Evolutionary conservation across 2,797 vertebrate species (phyloP), one percentile per base, ranked within the genome.

Genomic region (Typhlichthys subterraneus): DNA sequence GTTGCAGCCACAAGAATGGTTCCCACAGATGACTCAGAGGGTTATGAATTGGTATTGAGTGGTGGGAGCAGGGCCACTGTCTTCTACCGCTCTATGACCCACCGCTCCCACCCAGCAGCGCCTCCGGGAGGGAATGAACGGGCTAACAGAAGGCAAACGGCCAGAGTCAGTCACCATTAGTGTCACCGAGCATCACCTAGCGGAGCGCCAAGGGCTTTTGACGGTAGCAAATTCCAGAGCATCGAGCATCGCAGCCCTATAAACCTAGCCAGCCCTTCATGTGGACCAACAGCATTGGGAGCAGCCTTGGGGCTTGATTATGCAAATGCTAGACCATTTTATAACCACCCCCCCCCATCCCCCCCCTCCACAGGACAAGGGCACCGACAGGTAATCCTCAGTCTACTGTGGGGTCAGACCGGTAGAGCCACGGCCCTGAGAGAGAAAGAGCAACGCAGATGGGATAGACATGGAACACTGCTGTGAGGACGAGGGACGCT

Each of bases 101-200:
- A 12, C 19, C 49, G 50, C 54, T 13, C 15, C 54, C 61, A 12
- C 13, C 76, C 29, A 31, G 47, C 55, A 2, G 15, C n/a, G 17
- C 64, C 67, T 52, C 65, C 62, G 59, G 56, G 12, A 73, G 69
- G 59, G 70, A 83, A 85, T 77, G 61, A 81, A 84, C 45, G 63
- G 45, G 14, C 17, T 65, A 67, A 81, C 73, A 77, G 57, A 84
- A 80, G 80, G 70, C 67, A 84, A 89, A 87, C 70, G 66, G 78
- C 48, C 70, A 77, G 58, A 82, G 83, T 85, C 86, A 77, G 72
- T 77, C 64, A 84, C 72, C 75, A 85, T 88, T 83, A 86, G 65
- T 53, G 69, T 81, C 70, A 3, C 38, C 38, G 9, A 42, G 69
- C 79, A 56, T 55, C 76, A 87, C 63, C 67, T 59, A 23, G 68